These are phyloP conservation scores for Crotalus horridus DNA, from an alignment of 2,113 vertebrate genomes.

Conservation along the genomic window DNA sequence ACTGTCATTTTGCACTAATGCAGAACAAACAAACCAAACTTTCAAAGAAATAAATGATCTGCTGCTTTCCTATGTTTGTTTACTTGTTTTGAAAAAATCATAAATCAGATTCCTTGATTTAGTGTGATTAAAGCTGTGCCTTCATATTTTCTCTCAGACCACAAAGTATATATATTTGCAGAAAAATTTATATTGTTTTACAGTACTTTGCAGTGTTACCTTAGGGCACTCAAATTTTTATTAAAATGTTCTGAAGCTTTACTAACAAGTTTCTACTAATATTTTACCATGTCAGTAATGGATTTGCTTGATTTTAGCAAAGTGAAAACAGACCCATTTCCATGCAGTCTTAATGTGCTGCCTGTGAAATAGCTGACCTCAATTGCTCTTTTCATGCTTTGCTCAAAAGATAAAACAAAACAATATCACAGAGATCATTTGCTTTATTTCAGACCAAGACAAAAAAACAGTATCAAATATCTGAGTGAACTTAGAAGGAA, in stretches of 20 bases:
- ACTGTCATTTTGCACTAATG: neutral
- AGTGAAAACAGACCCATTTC: conserved; percentile 16
- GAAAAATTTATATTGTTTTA: neutral
- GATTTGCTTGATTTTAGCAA: conserved; percentile 12
- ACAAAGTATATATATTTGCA: rapidly evolving
- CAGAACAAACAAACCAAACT: neutral
- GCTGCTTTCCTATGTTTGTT: neutral
- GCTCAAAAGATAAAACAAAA: neutral
- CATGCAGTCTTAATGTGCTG: neutral
- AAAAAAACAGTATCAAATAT: neutral
- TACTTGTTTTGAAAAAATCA: neutral
- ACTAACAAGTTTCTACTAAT: conserved; percentile 33
- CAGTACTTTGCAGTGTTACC: neutral
- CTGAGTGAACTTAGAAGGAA: neutral
- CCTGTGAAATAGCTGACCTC: neutral
- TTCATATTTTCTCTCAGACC: neutral
- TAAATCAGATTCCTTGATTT: neutral
- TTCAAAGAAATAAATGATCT: conserved; percentile 18
- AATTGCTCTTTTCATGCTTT: neutral
- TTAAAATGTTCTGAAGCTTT: conserved; percentile 43
- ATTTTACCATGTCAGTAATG: conserved; percentile 11
- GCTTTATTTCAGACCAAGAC: neutral
- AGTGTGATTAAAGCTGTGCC: neutral
- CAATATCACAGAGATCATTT: neutral
- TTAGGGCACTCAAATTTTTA: conserved; percentile 2